Percentiles rank a stretch among this genome's conserved stretches.
These are phyloP conservation scores for Orientallactaga sibirica DNA, from an alignment of 2,797 vertebrate species.

Conservation along the genomic window DNA sequence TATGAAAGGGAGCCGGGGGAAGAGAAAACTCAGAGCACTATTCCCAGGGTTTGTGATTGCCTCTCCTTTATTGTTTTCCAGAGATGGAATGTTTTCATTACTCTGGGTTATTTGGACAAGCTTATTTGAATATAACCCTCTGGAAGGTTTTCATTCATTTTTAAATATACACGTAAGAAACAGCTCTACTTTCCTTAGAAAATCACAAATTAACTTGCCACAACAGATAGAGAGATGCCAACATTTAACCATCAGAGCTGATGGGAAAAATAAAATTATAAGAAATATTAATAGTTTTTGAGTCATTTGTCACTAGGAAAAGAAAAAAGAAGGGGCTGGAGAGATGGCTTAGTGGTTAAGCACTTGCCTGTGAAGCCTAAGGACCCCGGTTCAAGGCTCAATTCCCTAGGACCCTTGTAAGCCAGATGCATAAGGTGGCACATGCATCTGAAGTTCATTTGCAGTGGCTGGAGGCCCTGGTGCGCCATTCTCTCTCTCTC, in stretches of 20 bases:
- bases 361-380: too few relatives aligned
- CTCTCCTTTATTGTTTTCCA: constrained; percentile 23
- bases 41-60: neutral
- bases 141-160: constrained; percentile 5
- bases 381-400: too few relatives aligned
- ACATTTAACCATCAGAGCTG: neutral
- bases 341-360: too few relatives aligned
- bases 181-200: constrained; percentile 12
- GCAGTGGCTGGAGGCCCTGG: too few relatives aligned
- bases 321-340: neutral
- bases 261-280: neutral
- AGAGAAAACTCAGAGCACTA: neutral
- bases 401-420: too few relatives aligned
- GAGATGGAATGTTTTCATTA: neutral
- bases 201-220: neutral
- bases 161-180: constrained; percentile 39
- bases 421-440: too few relatives aligned
- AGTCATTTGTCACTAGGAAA: neutral
- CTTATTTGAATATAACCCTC: constrained; percentile 43
- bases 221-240: neutral
- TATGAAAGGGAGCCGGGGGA: neutral
- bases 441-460: too few relatives aligned
- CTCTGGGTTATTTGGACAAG: constrained; percentile 4
- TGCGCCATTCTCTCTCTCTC: too few relatives aligned
- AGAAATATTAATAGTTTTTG: neutral